These are phyloP conservation scores for Gobius niger DNA, from an alignment of 2,113 vertebrate species.

Conservation along the genomic window DNA sequence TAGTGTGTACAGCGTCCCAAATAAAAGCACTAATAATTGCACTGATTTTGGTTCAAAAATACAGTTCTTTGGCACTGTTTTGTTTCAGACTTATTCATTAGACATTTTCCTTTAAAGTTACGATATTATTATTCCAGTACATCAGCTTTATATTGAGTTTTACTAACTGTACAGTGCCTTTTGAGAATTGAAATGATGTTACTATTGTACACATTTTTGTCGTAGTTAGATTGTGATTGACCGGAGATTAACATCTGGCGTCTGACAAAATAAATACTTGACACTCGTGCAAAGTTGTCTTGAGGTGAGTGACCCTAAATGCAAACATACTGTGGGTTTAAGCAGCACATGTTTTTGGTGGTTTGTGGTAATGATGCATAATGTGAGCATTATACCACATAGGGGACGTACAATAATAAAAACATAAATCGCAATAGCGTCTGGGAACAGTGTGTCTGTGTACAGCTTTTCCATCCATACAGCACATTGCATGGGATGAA, in stretches of 20 bases:
- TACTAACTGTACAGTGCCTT: too few species aligned
- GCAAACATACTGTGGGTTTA: not conserved
- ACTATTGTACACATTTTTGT: not conserved
- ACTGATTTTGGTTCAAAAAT: too few species aligned
- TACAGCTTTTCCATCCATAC: conserved; percentile 9
- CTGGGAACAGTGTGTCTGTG: not conserved
- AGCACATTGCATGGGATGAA: conserved; percentile 11
- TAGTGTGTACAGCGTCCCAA: too few species aligned
- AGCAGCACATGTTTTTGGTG: not conserved
- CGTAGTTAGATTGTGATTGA: not conserved
- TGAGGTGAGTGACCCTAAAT: not conserved
- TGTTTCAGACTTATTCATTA: too few species aligned
- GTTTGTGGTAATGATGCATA: not conserved
- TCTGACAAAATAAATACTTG: not conserved
- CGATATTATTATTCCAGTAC: too few species aligned
- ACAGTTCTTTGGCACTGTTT: too few species aligned
- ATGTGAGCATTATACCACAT: not conserved
- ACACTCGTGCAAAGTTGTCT: too few species aligned
- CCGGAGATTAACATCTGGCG: not conserved
- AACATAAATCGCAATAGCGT: conserved; percentile 1
- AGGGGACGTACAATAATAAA: not conserved
- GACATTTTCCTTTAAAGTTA: too few species aligned
- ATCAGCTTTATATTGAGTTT: too few species aligned
- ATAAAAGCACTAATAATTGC: too few species aligned
- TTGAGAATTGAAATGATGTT: too few species aligned